phyloP scores from a whole-genome alignment of 2,113 vertebrate species.

The Pyxicephalus adspersus region DNA sequence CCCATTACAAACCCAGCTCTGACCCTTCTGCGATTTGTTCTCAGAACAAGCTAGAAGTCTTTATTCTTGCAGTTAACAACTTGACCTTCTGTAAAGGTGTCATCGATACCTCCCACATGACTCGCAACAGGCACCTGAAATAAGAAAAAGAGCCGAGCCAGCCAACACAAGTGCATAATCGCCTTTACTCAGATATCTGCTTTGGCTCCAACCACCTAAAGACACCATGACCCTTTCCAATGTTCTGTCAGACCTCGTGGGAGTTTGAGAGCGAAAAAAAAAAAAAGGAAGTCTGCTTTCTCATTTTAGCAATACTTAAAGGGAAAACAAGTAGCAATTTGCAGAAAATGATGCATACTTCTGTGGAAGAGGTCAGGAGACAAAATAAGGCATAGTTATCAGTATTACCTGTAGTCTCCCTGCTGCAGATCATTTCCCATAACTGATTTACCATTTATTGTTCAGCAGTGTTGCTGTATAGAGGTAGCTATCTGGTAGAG shows the following conservation, averaged over 20 bases:
- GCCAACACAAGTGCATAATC: conserved; percentile 3
- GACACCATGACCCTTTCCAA: conserved; percentile 1
- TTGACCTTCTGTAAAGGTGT: conserved; percentile 39
- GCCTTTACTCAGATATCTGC: neutral
- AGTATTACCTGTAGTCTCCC: no score
- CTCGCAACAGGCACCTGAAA: conserved; percentile 21
- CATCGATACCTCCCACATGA: conserved; percentile 31
- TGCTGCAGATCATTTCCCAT: no score
- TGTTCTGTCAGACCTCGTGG: neutral
- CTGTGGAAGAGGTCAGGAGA: no score
- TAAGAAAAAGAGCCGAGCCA: neutral
- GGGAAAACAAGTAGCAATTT: no score
- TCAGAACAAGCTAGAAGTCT: neutral
- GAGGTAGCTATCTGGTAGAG: no score
- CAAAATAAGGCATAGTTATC: no score
- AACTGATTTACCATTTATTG: no score
- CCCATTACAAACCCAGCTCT: neutral
- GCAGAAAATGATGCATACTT: no score
- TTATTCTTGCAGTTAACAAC: neutral
- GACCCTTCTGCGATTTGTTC: neutral
- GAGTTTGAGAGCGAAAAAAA: neutral
- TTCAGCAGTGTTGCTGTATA: no score
- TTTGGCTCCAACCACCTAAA: neutral
- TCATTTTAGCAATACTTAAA: no score
- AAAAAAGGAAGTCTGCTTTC: neutral